Percentiles rank a stretch among this genome's conserved stretches.
These are phyloP conservation scores for Melieria omissa DNA, from an alignment of 2,888 invertebrate species.

Conservation along the genomic window DNA sequence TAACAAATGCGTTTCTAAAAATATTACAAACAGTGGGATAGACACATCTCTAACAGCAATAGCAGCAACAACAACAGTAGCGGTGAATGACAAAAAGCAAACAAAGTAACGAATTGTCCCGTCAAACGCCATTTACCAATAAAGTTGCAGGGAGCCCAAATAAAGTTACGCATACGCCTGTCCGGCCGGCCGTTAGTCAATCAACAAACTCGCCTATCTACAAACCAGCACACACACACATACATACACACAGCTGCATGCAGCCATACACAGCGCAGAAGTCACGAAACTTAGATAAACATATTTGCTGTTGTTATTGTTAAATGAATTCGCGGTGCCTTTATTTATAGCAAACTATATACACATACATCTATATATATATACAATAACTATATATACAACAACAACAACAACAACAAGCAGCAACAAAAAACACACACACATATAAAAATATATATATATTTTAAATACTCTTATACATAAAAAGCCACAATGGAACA, in stretches of 20 bases:
- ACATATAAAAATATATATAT: conserved; percentile 21
- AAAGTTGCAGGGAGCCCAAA: background rate
- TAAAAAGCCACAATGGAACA: background rate
- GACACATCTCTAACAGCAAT: too few species aligned
- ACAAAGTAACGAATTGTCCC: background rate
- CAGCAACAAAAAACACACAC: background rate
- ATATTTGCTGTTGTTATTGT: conserved; percentile 35
- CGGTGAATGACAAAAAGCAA: background rate
- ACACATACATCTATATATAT: conserved; percentile 11
- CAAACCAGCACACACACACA: background rate
- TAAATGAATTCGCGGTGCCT: conserved; percentile 44
- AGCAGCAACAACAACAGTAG: too few species aligned
- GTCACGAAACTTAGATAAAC: conserved; percentile 10
- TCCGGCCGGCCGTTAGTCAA: too few species aligned
- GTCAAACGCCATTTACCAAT: conserved; percentile 8
- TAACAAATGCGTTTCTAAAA: too few species aligned
- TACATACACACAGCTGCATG: background rate
- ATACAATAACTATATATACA: conserved; percentile 8
- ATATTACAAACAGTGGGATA: too few species aligned
- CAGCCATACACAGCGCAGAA: background rate
- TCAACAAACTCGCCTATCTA: background rate
- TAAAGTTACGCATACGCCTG: background rate
- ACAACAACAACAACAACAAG: conserved; percentile 11
- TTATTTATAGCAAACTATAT: conserved; percentile 47
- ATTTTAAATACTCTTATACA: conserved; percentile 19